Base-by-base conservation (phyloP, 1,140 invertebrate genomes). In the Prorops nasuta region DNA sequence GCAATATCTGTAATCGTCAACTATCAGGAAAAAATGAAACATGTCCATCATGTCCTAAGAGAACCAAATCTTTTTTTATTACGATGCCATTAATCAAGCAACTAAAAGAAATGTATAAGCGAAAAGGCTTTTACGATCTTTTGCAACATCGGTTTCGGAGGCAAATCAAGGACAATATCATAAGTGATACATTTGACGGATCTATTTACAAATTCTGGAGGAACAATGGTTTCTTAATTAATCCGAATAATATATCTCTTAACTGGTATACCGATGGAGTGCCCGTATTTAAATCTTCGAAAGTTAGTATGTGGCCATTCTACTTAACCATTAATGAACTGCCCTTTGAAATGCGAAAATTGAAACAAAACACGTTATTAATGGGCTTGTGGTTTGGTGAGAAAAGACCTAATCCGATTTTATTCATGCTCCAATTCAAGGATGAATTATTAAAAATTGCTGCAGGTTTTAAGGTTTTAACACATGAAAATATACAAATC, bases 161-260 rank as follows among this genome's bases (percentile, higher is more conserved):
- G 24, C 10, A 43, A 32, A 37, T 3, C 12, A 19, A n/a, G 6
- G 24, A 28, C 16, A 12, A 24, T 35, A 10, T 28, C 32, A 52
- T 57, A 10, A 44, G 21, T n/a, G 44, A 58, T 37, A 42, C 42
- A n/a, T 58, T 48, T 21, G 50, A 44, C 37, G 50, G 43, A 3
- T 6, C 6, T 15, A 9, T 46, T 0, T 46, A 45, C 35, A 31
- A 52, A 35, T 12, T 22, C 18, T 46, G 43, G 37, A 31, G 12
- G 15, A 19, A 51, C 12, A 37, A 45, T 1, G 19, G 36, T 7
- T 52, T 52, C 20, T 17, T 45, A 0, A 15, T 21, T 2, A 21
- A 46, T 19, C 36, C 14, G 8, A 12, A 42, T 34, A 49, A 49
- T 22, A 42, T 49, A 24, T 42, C 40, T 39, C n/a, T n/a, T n/a